These are phyloP conservation scores for Sebastes paucispinis DNA, from an alignment of 2,797 vertebrate genomes.

Conservation along the genomic window DNA sequence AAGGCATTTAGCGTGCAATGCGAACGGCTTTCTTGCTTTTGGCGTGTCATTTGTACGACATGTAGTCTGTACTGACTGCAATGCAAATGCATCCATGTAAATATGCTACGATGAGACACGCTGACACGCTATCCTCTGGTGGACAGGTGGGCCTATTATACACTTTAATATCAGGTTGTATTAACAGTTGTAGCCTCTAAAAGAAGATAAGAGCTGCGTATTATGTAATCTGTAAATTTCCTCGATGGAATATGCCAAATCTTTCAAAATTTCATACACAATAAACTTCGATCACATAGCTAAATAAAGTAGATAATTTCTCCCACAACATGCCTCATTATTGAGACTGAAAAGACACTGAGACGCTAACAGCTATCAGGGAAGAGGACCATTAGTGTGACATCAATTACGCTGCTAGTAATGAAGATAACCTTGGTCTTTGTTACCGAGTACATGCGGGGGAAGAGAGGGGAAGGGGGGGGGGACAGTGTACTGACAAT, in stretches of 20 bases:
- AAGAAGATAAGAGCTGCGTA: not conserved
- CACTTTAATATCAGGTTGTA: no score
- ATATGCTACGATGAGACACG: no score
- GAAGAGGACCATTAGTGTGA: constrained; percentile 53
- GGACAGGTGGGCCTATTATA: no score
- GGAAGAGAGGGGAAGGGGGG: not conserved
- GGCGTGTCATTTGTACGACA: no score
- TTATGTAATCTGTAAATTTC: not conserved
- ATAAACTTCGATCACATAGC: not conserved
- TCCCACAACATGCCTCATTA: constrained; percentile 57
- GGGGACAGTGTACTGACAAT: constrained; percentile 8
- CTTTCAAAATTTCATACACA: not conserved
- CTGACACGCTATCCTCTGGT: no score
- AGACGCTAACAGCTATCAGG: constrained; percentile 47
- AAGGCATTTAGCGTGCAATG: no score
- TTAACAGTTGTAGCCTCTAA: not conserved
- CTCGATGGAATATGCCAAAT: not conserved
- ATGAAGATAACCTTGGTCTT: constrained; percentile 58
- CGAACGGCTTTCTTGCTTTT: no score
- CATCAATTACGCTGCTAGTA: constrained; percentile 65
- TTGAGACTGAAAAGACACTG: constrained; percentile 60
- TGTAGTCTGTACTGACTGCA: no score
- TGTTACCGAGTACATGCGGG: constrained; percentile 29
- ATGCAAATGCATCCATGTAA: no score
- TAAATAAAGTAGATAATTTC: constrained; percentile 21